These are phyloP conservation scores for Eulacestoma nigropectus DNA, from an alignment of 2,113 vertebrate genomes.

Conservation along the genomic window DNA sequence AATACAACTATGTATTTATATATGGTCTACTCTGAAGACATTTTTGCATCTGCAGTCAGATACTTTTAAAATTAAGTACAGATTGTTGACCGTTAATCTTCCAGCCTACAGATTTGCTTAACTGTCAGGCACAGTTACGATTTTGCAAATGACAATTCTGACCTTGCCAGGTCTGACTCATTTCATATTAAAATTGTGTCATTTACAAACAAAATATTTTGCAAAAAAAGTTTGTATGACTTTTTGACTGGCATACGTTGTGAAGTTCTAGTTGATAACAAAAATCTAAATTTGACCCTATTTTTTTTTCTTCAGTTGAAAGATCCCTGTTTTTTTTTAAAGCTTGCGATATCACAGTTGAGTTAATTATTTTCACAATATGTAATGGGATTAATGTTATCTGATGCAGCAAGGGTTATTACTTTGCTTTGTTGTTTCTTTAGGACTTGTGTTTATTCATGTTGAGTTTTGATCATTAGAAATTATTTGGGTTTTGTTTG, in stretches of 20 bases:
- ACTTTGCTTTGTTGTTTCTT: neutral
- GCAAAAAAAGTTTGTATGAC: neutral
- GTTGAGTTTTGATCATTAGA: neutral
- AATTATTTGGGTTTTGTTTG: neutral
- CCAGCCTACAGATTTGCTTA: neutral
- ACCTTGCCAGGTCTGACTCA: neutral
- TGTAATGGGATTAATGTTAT: neutral
- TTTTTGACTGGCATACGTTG: neutral
- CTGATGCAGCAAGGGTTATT: neutral
- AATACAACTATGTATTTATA: neutral
- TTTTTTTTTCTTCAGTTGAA: neutral
- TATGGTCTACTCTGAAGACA: neutral
- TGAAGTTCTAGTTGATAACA: neutral
- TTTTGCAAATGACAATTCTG: neutral
- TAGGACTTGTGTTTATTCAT: neutral
- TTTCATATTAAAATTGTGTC: neutral
- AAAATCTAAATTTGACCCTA: neutral
- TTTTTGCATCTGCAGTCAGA: neutral
- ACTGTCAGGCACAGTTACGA: neutral
- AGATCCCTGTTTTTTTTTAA: neutral
- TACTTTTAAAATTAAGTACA: neutral
- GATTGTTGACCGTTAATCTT: neutral
- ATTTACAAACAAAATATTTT: neutral
- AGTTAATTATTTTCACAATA: neutral
- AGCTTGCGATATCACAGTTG: neutral